phyloP scores from a whole-genome alignment of 2,797 vertebrate genomes.

The Phalloptychus januarius region DNA sequence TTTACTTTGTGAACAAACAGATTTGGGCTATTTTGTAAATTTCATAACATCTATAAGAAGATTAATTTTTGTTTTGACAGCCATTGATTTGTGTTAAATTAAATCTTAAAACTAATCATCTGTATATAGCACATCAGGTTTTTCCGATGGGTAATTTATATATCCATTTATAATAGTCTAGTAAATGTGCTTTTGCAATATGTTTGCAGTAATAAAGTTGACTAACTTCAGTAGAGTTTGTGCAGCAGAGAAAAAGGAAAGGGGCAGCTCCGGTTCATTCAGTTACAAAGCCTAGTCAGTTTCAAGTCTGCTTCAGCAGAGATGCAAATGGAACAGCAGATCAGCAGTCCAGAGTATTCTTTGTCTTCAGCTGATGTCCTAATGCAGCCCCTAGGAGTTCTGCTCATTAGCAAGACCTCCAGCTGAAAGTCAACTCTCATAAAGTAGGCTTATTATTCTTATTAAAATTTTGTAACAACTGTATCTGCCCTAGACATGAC shows the following conservation, averaged over 20 bases:
- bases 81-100: background rate
- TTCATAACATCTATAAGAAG: background rate
- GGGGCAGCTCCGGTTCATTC: slow-evolving; percentile 31
- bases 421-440: slow-evolving; percentile 50
- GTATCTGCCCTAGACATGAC: slow-evolving; percentile 60
- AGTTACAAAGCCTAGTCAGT: slow-evolving; percentile 40
- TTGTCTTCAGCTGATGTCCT: slow-evolving; percentile 50
- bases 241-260: slow-evolving; percentile 21
- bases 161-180: slow-evolving; percentile 5
- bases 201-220: slow-evolving; percentile 34
- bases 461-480: slow-evolving; percentile 57
- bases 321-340: slow-evolving; percentile 26
- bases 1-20: background rate
- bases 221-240: slow-evolving; percentile 33
- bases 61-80: background rate
- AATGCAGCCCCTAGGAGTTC: slow-evolving; percentile 39
- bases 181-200: slow-evolving; percentile 6
- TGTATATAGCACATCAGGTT: background rate
- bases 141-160: background rate
- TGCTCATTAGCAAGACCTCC: slow-evolving; percentile 37
- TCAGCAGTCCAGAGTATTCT: slow-evolving; percentile 39
- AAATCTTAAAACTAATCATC: background rate
- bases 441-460: slow-evolving; percentile 54
- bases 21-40: background rate
- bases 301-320: slow-evolving; percentile 45